These are phyloP conservation scores for Apamea epomidion DNA, from an alignment of 2,888 invertebrate species.

Conservation along the genomic window DNA sequence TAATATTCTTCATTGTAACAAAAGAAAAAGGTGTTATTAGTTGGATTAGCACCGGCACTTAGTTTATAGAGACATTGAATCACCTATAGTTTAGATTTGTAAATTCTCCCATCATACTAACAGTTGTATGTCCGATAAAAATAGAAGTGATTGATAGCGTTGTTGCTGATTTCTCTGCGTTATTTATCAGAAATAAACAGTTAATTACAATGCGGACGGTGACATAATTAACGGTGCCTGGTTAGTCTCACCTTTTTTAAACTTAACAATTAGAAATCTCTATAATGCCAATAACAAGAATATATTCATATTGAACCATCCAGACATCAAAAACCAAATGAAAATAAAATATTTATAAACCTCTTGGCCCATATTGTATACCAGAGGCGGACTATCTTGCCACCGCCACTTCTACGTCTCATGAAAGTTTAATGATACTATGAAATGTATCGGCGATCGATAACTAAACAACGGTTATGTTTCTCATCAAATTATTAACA, in stretches of 20 bases:
- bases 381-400: conserved; percentile 40
- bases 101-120: background rate
- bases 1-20: conserved; percentile 9
- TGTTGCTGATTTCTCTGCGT: background rate
- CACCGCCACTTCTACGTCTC: conserved; percentile 64
- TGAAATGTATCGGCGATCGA: conserved; percentile 66
- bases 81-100: background rate
- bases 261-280: background rate
- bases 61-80: background rate
- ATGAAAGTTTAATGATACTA: conserved; percentile 74
- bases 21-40: background rate
- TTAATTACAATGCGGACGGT: background rate
- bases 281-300: background rate
- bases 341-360: conserved; percentile 45
- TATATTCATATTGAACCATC: background rate
- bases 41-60: background rate
- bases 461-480: conserved; percentile 47
- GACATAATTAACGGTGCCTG: background rate
- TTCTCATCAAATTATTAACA: conserved; percentile 41
- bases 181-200: background rate
- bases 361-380: conserved; percentile 40
- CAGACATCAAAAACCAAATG: conserved; percentile 4
- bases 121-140: background rate
- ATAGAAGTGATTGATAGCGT: background rate
- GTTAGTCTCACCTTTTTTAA: background rate